A percentile compares a stretch with the other conserved stretches of the same genome.
phyloP scores from a whole-genome alignment of 2,888 invertebrate genomes.

The Auanema freiburgensis region DNA sequence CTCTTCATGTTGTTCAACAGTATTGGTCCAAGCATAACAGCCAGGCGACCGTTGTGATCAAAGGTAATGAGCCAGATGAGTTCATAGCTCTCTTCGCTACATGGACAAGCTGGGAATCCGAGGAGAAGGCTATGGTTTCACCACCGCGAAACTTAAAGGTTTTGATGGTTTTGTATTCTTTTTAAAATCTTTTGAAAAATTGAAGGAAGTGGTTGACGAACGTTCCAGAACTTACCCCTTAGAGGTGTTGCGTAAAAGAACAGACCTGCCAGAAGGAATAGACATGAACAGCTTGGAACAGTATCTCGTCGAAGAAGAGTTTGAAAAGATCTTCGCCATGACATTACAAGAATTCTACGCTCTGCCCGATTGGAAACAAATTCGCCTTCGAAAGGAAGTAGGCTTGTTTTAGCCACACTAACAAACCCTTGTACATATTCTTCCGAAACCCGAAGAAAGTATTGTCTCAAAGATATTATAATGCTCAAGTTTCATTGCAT shows the following conservation, averaged over 20 bases:
- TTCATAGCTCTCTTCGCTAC: slow-evolving; percentile 52
- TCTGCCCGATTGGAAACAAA: slow-evolving; percentile 53
- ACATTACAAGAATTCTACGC: slow-evolving; percentile 33
- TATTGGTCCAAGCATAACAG: slow-evolving; percentile 34
- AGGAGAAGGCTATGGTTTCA: slow-evolving; percentile 8
- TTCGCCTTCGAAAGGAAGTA: slow-evolving; percentile 32
- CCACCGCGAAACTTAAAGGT: slow-evolving; percentile 20
- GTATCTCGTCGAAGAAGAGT: slow-evolving; percentile 50
- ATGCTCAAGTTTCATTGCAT: too few relatives aligned
- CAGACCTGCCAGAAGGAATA: slow-evolving; percentile 45
- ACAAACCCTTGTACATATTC: too few relatives aligned
- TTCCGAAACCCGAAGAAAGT: too few relatives aligned
- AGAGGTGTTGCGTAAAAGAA: slow-evolving; percentile 39
- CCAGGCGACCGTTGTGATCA: slow-evolving; percentile 39
- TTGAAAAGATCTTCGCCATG: slow-evolving; percentile 40
- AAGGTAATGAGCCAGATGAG: slow-evolving; percentile 45
- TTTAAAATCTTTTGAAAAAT: not conserved
- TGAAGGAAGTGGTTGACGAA: slow-evolving; percentile 38
- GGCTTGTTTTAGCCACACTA: slow-evolving; percentile 14
- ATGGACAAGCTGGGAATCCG: slow-evolving; percentile 40
- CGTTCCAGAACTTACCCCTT: slow-evolving; percentile 36
- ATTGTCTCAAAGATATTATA: too few relatives aligned
- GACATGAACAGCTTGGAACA: slow-evolving; percentile 45
- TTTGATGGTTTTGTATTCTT: not conserved
- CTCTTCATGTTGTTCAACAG: slow-evolving; percentile 40